A percentile compares a stretch with the other conserved stretches of the same genome.
These are phyloP conservation scores for Antheraea mylitta DNA, from an alignment of 1,140 invertebrate genomes.

Conservation along the genomic window DNA sequence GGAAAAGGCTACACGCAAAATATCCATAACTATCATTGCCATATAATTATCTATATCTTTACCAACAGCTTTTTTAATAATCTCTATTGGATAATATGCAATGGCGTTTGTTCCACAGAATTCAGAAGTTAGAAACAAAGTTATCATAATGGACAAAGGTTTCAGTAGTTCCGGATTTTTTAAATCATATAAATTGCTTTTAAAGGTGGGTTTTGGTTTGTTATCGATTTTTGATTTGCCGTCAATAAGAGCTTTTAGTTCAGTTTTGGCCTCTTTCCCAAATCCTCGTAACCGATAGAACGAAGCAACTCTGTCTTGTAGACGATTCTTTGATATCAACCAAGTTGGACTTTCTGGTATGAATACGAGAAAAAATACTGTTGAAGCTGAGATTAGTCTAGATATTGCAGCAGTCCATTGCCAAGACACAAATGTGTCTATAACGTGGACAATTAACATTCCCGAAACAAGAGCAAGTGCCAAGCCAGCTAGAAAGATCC, in stretches of 20 bases:
- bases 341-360: conserved; percentile 85
- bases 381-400: conserved; percentile 72
- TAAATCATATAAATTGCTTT: conserved; percentile 52
- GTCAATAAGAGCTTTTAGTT: conserved; percentile 72
- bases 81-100: conserved; percentile 85
- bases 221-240: conserved; percentile 54
- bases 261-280: conserved; percentile 66
- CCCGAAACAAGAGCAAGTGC: conserved; percentile 79
- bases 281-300: conserved; percentile 79
- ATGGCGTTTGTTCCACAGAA: conserved; percentile 85
- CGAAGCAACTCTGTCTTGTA: conserved; percentile 71
- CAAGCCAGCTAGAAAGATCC: conserved; percentile 79
- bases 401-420: conserved; percentile 78
- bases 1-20: conserved; percentile 82
- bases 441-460: conserved; percentile 77
- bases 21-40: conserved; percentile 83
- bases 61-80: conserved; percentile 79
- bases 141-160: conserved; percentile 80
- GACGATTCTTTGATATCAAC: conserved; percentile 79
- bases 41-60: conserved; percentile 79
- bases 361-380: conserved; percentile 71
- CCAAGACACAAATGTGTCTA: conserved; percentile 82
- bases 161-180: conserved; percentile 74
- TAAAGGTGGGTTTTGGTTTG: conserved; percentile 47
- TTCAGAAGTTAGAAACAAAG: conserved; percentile 80